These are phyloP conservation scores for Manis javanica DNA, from an alignment of 2,797 vertebrate species.

Conservation along the genomic window DNA sequence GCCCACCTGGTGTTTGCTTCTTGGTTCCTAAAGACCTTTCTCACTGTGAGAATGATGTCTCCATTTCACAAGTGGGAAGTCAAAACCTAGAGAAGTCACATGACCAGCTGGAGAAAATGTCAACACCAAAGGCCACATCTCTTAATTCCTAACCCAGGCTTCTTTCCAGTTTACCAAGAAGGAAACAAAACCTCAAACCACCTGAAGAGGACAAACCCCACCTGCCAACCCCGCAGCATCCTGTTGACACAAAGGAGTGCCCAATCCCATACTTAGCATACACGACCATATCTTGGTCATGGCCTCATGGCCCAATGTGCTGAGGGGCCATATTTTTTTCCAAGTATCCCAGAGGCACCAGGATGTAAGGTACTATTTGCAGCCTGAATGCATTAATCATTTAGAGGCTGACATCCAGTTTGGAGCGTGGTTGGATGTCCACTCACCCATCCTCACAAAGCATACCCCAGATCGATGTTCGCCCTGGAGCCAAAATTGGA, in stretches of 20 bases:
- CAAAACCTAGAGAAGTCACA: neutral
- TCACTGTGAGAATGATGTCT: neutral
- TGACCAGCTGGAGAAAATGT: neutral
- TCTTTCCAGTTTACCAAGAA: neutral
- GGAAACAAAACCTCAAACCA: neutral
- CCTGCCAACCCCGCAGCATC: neutral
- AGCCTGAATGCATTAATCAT: constrained; percentile 83
- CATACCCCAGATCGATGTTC: neutral
- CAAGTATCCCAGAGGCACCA: constrained; percentile 67
- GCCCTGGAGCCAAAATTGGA: neutral
- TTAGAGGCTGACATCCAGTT: constrained; percentile 78
- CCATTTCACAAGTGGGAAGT: neutral
- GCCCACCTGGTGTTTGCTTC: neutral
- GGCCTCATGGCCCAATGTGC: constrained; percentile 64
- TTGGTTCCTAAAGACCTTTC: constrained; percentile 16
- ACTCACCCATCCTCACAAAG: constrained; percentile 63
- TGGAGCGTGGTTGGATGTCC: constrained; percentile 73
- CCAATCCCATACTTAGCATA: neutral
- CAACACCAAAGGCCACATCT: neutral
- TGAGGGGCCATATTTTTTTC: constrained; percentile 70
- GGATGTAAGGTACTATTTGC: constrained; percentile 80
- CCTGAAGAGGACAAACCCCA: neutral
- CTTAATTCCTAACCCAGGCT: neutral
- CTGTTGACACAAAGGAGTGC: neutral
- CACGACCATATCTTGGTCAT: constrained; percentile 58